Evolutionary conservation across 2,888 invertebrate species (phyloP).

Genomic region (Stenotaenia linearis): DNA sequence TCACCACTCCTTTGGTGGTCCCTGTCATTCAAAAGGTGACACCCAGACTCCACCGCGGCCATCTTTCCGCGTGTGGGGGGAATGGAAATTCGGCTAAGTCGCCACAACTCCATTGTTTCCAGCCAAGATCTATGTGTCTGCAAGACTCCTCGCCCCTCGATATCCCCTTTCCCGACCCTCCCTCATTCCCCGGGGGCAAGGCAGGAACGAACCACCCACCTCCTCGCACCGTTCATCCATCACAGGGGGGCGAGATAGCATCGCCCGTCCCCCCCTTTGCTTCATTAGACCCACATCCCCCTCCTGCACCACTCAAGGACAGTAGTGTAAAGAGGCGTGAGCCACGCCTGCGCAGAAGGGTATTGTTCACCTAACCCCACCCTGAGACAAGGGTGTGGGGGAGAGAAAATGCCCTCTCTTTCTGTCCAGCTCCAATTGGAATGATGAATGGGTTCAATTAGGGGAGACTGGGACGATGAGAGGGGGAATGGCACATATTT

Average conservation of each 20-base stretch:
- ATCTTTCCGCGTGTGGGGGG: not conserved
- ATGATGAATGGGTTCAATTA: conserved; percentile 23
- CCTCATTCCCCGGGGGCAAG: conserved; percentile 21
- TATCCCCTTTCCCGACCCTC: conserved; percentile 12
- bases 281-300: conserved; percentile 20
- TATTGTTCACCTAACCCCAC: conserved; percentile 26
- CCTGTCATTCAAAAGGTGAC: conserved; percentile 21
- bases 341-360: conserved; percentile 26
- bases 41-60: conserved; percentile 1
- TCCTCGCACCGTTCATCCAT: conserved; percentile 7
- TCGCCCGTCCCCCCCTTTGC: not conserved
- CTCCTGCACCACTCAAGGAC: conserved; percentile 6
- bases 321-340: conserved; percentile 24
- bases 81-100: conserved; percentile 2
- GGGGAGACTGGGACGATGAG: conserved; percentile 18
- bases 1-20: conserved; percentile 22
- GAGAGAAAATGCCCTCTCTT: conserved; percentile 20
- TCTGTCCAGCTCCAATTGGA: conserved; percentile 8
- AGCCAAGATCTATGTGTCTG: conserved; percentile 11
- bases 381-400: conserved; percentile 19
- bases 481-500: not conserved
- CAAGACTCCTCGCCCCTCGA: not conserved
- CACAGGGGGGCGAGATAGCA: conserved; percentile 21
- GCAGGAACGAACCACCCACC: conserved; percentile 11
- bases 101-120: conserved; percentile 17